These are phyloP conservation scores for Phenganax stokvisi DNA, from an alignment of 92 coral and sea anemone species.

Conservation along the genomic window DNA sequence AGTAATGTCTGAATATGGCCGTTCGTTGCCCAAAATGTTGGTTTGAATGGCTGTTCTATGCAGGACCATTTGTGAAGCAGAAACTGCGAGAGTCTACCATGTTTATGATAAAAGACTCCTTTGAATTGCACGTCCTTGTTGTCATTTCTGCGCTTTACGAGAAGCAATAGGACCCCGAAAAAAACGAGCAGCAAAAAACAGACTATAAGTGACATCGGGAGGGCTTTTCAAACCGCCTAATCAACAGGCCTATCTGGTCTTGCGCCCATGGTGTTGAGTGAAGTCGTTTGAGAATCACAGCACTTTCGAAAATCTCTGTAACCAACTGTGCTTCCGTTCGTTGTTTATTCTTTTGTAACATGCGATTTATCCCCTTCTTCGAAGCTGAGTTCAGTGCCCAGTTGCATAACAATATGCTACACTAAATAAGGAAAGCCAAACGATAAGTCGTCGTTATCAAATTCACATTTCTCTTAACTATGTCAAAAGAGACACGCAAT, in stretches of 20 bases:
- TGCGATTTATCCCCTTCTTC: too few relatives aligned
- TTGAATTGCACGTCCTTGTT: not conserved
- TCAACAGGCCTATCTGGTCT: not conserved
- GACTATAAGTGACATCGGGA: not conserved
- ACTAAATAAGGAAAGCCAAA: too few relatives aligned
- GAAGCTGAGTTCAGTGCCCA: too few relatives aligned
- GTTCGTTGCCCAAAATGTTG: conserved; percentile 86
- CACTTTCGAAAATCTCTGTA: too few relatives aligned
- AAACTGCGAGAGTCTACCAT: conserved; percentile 35
- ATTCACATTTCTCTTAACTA: too few relatives aligned
- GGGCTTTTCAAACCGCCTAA: not conserved
- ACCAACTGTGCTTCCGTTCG: too few relatives aligned
- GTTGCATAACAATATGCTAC: too few relatives aligned
- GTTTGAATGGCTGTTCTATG: conserved; percentile 54
- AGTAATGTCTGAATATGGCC: conserved; percentile 73
- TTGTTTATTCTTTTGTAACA: too few relatives aligned
- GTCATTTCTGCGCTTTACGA: conserved; percentile 30
- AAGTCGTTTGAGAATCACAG: not conserved
- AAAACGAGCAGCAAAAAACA: not conserved
- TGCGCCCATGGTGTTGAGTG: conserved; percentile 1
- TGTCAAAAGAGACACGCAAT: too few relatives aligned
- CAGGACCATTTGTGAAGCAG: conserved; percentile 30
- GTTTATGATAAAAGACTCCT: conserved; percentile 35
- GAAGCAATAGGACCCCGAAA: conserved; percentile 1
- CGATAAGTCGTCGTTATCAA: too few relatives aligned